Evolutionary conservation across 1,140 invertebrate genomes (phyloP).

Genomic region (Drosophila pandora): DNA sequence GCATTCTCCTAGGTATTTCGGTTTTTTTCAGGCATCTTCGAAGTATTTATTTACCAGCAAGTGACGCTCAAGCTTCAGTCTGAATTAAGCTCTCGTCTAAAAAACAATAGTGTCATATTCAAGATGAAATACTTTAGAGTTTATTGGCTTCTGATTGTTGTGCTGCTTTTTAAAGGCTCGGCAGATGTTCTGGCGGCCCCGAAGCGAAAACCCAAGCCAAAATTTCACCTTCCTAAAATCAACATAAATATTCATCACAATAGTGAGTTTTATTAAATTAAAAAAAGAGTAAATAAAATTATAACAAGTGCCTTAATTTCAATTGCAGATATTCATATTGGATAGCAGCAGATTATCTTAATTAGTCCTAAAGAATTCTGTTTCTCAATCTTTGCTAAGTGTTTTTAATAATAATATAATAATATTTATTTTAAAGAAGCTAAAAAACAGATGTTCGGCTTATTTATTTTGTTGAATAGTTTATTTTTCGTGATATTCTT

Average conservation of each 20-base stretch:
- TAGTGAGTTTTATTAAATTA: conserved; percentile 45
- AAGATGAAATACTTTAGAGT: conserved; percentile 61
- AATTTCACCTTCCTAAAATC: conserved; percentile 48
- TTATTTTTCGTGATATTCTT: neutral
- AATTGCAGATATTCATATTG: conserved; percentile 61
- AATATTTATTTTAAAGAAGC: neutral
- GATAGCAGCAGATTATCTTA: conserved; percentile 10
- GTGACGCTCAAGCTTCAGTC: conserved; percentile 3
- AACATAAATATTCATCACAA: conserved; percentile 70
- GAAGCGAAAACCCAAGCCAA: neutral
- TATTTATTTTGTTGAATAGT: neutral
- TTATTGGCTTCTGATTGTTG: conserved; percentile 40
- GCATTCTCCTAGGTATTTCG: conserved; percentile 5
- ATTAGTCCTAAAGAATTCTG: neutral
- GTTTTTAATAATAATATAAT: neutral
- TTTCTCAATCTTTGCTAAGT: no score
- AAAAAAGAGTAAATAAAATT: neutral
- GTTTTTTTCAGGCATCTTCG: neutral
- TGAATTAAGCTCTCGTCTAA: neutral
- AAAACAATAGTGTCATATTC: neutral
- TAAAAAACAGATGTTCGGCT: neutral
- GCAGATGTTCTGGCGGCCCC: conserved; percentile 8
- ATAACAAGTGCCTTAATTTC: neutral
- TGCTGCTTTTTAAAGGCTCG: conserved; percentile 23
- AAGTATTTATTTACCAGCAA: conserved; percentile 36